These are phyloP conservation scores for Colletes latitarsis DNA, from an alignment of 1,140 invertebrate genomes.

Conservation along the genomic window DNA sequence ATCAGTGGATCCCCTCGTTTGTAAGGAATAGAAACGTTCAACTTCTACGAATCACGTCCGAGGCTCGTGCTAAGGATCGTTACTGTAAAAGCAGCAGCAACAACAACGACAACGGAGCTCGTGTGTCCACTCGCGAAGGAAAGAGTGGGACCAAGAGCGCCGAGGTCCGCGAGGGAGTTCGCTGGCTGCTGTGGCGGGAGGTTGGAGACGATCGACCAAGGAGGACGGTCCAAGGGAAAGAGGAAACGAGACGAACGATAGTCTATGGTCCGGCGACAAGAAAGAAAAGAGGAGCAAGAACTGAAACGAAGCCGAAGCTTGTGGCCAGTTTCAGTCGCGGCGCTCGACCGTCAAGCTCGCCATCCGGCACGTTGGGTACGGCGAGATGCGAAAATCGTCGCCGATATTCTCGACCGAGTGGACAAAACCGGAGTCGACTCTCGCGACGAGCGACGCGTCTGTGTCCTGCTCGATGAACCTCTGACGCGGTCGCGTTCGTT, in stretches of 20 bases:
- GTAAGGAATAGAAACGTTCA: no score
- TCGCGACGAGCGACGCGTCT: not conserved
- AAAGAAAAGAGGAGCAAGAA: slow-evolving; percentile 52
- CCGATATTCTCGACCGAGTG: not conserved
- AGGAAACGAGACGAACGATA: slow-evolving; percentile 55
- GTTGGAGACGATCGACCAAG: slow-evolving; percentile 7
- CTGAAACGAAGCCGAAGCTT: slow-evolving; percentile 47
- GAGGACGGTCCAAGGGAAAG: slow-evolving; percentile 25
- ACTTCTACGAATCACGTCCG: no score
- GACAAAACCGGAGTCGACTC: slow-evolving; percentile 4
- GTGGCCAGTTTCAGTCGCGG: slow-evolving; percentile 74
- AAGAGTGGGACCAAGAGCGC: not conserved
- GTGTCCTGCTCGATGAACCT: not conserved
- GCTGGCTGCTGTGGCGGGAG: not conserved
- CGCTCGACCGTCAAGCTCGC: slow-evolving; percentile 74
- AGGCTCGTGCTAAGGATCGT: no score
- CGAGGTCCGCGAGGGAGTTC: not conserved
- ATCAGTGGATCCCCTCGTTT: no score
- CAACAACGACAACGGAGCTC: slow-evolving; percentile 4
- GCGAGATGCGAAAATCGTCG: slow-evolving; percentile 67
- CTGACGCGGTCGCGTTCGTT: slow-evolving; percentile 22
- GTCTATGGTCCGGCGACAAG: slow-evolving; percentile 42
- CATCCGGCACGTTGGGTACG: slow-evolving; percentile 48
- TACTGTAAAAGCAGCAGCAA: slow-evolving; percentile 5
- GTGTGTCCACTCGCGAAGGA: slow-evolving; percentile 1